Evolutionary conservation across 2,797 vertebrate species (phyloP), one percentile per base, ranked within the genome.

Genomic region (Podarcis siculus): DNA sequence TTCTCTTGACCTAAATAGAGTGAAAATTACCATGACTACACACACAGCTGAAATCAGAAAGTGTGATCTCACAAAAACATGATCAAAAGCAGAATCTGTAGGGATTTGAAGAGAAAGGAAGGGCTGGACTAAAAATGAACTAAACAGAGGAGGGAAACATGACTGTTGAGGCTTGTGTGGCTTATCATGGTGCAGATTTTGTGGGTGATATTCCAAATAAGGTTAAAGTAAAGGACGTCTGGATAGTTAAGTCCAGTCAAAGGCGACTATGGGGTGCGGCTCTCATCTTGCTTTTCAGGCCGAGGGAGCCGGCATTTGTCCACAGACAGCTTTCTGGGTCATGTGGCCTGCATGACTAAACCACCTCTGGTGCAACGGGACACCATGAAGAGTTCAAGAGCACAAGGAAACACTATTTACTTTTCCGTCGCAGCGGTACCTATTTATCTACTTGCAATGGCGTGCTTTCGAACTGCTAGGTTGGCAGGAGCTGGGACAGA

Each of bases 1-100:
- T 93, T 91, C 76, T 83, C 89, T 94, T 95, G 94, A 95, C 93
- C 95, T 95, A 94, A 94, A 94, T 94, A 92, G 92, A 95, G 92
- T 90, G 94, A 93, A 96, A 96, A 95, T 95, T 95, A 95, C 94
- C 93, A 94, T 95, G 92, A 91, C 91, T 94, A 94, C 94, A 92
- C 94, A 92, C 93, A 93, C 93, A 94, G 94, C 92, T 94, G 90
- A 95, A 95, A 95, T 94, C 91, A 90, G 78, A 92, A 92, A 93
- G 91, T 91, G 92, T 79, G 94, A 93, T 93, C 95, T 95, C 94
- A 95, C 91, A 88, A 95, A 93, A 87, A 86, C 89, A 72, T 90
- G 94, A 94, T 94, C 35, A 95, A 93, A 94, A 92, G 85, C 94
- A 95, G 91, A 92, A 93, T 95, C 93, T 92, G 91, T 93, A 93